Evolutionary conservation across 2,113 vertebrate species (phyloP).

Genomic region (Cercocebus atys): DNA sequence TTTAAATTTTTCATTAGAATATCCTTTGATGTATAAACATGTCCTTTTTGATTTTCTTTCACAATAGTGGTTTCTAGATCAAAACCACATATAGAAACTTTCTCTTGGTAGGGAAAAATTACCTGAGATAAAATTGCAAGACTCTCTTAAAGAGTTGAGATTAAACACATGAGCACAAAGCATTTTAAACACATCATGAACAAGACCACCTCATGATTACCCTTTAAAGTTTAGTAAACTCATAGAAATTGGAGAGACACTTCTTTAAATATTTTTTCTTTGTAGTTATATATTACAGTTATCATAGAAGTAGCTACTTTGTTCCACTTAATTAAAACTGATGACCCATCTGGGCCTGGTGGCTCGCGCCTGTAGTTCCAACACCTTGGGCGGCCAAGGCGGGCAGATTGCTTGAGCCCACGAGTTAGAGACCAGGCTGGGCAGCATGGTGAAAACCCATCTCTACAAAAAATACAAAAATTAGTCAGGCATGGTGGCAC

Average conservation of each 20-base stretch:
- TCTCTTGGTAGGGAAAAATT: not conserved
- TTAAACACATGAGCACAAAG: not conserved
- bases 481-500: too few species aligned
- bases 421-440: too few species aligned
- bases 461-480: too few species aligned
- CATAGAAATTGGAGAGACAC: not conserved
- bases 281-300: not conserved
- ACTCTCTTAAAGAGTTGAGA: not conserved
- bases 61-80: conserved; percentile 48
- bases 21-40: conserved; percentile 12
- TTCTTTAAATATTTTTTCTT: conserved; percentile 9
- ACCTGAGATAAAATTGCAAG: conserved; percentile 25
- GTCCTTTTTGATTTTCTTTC: not conserved
- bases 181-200: not conserved
- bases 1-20: not conserved
- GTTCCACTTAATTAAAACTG: conserved; percentile 4
- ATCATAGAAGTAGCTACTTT: not conserved
- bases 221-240: conserved; percentile 15
- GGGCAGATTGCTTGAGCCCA: too few species aligned
- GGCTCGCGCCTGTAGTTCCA: too few species aligned
- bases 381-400: too few species aligned
- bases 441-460: too few species aligned
- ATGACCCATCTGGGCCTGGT: not conserved
- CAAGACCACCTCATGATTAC: not conserved
- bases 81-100: conserved; percentile 33